phyloP scores from a whole-genome alignment of 2,888 invertebrate species.

The Coremacera marginata region DNA sequence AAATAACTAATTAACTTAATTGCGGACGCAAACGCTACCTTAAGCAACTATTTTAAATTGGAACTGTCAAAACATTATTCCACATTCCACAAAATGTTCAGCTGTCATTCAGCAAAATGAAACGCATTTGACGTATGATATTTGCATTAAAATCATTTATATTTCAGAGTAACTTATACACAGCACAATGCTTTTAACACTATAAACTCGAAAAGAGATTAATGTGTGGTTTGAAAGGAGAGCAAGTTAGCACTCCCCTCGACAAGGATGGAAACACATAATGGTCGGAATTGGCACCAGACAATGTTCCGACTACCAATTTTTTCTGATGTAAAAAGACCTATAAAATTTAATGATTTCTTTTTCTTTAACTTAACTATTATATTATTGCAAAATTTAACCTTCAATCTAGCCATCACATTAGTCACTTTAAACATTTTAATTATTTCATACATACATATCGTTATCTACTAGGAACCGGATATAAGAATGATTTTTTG shows the following conservation, averaged over 20 bases:
- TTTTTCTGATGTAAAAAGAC: slow-evolving; percentile 57
- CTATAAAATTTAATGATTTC: too few species aligned
- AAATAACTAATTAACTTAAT: too few species aligned
- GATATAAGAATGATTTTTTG: too few species aligned
- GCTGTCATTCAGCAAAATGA: not conserved
- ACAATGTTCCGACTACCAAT: slow-evolving; percentile 61
- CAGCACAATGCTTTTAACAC: not conserved
- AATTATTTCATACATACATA: too few species aligned
- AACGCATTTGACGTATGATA: too few species aligned
- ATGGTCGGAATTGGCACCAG: slow-evolving; percentile 68
- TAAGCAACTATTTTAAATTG: not conserved
- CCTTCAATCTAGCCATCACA: too few species aligned
- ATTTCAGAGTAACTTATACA: not conserved
- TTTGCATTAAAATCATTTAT: not conserved
- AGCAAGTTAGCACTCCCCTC: slow-evolving; percentile 96
- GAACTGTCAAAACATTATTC: not conserved
- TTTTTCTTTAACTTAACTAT: too few species aligned
- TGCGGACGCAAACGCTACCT: too few species aligned
- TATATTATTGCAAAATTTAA: too few species aligned
- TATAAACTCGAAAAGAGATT: not conserved
- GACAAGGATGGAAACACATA: slow-evolving; percentile 91
- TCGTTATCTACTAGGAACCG: too few species aligned
- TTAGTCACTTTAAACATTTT: too few species aligned
- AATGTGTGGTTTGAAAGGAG: slow-evolving; percentile 98
- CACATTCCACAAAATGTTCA: not conserved